Percentiles rank a stretch among this genome's conserved stretches.
These are phyloP conservation scores for Drosophila tanythrix DNA, from an alignment of 2,888 invertebrate genomes.

Conservation along the genomic window DNA sequence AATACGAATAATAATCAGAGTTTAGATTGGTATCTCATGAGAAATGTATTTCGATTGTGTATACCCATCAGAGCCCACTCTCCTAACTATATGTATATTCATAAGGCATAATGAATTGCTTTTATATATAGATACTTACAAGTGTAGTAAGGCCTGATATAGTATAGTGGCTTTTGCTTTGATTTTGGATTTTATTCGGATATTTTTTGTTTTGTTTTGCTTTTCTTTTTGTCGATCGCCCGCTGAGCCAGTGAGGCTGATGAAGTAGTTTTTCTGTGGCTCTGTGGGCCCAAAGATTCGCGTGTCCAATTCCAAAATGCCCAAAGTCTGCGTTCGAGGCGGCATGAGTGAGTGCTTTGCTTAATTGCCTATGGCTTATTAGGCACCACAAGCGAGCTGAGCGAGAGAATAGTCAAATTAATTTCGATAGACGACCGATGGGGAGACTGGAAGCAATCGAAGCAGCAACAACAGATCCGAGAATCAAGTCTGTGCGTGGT, in stretches of 20 bases:
- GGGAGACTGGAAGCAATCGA: constrained; percentile 39
- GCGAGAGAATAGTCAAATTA: constrained; percentile 77
- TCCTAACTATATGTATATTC: constrained; percentile 43
- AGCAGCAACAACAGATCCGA: constrained; percentile 35
- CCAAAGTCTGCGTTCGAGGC: constrained; percentile 43
- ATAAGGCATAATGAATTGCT: constrained; percentile 75
- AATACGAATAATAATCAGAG: not conserved
- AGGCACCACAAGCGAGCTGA: constrained; percentile 60
- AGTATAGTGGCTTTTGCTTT: constrained; percentile 27
- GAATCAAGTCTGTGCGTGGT: constrained; percentile 66
- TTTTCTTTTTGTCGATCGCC: constrained; percentile 48
- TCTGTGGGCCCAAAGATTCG: constrained; percentile 46
- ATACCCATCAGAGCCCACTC: constrained; percentile 20
- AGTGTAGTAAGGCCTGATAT: constrained; percentile 21
- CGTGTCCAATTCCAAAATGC: constrained; percentile 55
- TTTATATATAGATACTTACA: constrained; percentile 38
- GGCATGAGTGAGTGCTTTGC: constrained; percentile 81
- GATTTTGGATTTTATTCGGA: constrained; percentile 25
- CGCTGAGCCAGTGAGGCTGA: constrained; percentile 67
- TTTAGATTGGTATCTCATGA: not conserved
- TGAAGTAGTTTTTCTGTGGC: constrained; percentile 64
- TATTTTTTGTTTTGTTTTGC: constrained; percentile 33
- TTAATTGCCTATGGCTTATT: constrained; percentile 81
- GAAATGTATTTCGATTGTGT: not conserved
- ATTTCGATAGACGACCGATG: constrained; percentile 55